These are phyloP conservation scores for Nanger granti DNA, from an alignment of 2,113 vertebrate genomes.

Conservation along the genomic window DNA sequence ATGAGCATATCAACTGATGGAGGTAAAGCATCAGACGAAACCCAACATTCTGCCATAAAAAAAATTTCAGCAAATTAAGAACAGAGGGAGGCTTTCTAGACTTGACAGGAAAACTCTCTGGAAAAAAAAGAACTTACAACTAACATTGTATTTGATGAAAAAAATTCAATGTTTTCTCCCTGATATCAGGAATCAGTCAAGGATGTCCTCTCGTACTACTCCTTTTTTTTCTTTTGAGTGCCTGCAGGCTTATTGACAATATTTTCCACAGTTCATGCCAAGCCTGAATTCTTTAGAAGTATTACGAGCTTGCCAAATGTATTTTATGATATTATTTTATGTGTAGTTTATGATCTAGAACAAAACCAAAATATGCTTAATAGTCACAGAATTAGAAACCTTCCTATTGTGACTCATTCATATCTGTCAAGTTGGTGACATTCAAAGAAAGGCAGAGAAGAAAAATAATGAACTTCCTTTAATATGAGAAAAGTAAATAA, in stretches of 20 bases:
- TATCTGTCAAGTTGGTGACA: not conserved
- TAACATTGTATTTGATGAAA: not conserved
- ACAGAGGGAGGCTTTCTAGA: not conserved
- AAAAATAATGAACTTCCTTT: not conserved
- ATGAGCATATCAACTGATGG: not conserved
- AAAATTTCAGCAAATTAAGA: not conserved
- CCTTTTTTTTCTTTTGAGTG: not conserved
- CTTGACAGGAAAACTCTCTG: not conserved
- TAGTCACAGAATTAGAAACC: not conserved
- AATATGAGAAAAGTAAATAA: constrained; percentile 5
- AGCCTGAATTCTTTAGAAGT: not conserved
- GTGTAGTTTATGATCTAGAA: not conserved
- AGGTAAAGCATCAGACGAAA: not conserved
- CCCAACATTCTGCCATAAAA: not conserved
- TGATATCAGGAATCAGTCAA: not conserved
- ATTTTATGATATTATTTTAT: not conserved
- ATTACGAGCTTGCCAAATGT: not conserved
- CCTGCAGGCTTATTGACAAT: not conserved
- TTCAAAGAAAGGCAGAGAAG: not conserved
- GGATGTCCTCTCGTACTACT: not conserved
- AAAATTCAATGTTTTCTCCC: not conserved
- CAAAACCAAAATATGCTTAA: not conserved
- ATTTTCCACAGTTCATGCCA: not conserved
- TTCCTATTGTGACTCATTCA: not conserved
- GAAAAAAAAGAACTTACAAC: not conserved